These are phyloP conservation scores for Spodoptera exigua DNA, from an alignment of 2,888 invertebrate species.

Conservation along the genomic window DNA sequence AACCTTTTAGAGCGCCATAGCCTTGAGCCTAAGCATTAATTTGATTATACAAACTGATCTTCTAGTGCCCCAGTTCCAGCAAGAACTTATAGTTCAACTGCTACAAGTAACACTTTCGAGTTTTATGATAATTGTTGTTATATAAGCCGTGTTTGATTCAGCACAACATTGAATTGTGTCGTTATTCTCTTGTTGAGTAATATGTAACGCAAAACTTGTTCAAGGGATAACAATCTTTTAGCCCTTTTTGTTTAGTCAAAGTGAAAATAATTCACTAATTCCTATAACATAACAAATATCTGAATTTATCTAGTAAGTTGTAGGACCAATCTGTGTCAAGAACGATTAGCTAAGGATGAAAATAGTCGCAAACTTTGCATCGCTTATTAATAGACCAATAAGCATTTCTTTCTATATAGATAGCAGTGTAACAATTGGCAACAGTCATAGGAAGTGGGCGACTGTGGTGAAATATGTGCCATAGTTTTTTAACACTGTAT, in stretches of 20 bases:
- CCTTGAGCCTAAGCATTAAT: constrained; percentile 59
- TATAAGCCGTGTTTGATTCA: constrained; percentile 25
- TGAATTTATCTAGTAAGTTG: background rate
- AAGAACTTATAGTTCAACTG: constrained; percentile 35
- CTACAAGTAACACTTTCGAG: constrained; percentile 38
- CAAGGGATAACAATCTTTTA: background rate
- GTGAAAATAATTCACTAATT: no score
- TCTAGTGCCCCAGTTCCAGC: constrained; percentile 58
- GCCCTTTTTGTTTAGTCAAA: background rate
- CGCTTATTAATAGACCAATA: constrained; percentile 71
- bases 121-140: constrained; percentile 33
- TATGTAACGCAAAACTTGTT: background rate
- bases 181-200: constrained; percentile 17
- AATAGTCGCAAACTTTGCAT: constrained; percentile 20
- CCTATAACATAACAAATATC: background rate
- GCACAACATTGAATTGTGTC: constrained; percentile 17
- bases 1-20: constrained; percentile 51
- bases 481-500: constrained; percentile 49
- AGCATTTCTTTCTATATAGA: constrained; percentile 66
- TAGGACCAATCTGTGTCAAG: constrained; percentile 4
- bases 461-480: constrained; percentile 66
- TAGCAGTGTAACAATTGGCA: constrained; percentile 79
- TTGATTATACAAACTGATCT: constrained; percentile 62
- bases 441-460: constrained; percentile 75
- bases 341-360: constrained; percentile 16